Conservation (phyloP, 2,797 vertebrate species). For the Eulemur rubriventer region DNA sequence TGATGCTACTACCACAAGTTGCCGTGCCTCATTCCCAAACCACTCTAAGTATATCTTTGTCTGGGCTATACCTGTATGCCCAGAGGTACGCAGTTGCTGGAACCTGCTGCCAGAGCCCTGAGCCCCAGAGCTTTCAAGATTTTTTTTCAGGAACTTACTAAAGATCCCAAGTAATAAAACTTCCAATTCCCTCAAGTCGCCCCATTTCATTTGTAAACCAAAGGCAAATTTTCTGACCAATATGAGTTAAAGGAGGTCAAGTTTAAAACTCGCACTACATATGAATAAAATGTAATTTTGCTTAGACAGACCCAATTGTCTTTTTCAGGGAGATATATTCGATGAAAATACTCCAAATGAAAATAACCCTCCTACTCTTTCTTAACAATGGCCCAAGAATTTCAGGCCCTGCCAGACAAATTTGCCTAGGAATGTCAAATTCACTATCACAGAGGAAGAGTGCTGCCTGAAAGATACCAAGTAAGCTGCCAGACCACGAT, state of each 20-base stretch:
- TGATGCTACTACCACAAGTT: background rate
- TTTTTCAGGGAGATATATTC: conserved; percentile 38
- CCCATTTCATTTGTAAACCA: background rate
- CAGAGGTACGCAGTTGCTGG: background rate
- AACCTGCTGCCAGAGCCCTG: background rate
- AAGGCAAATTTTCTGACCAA: conserved; percentile 37
- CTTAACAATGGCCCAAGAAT: background rate
- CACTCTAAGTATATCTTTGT: background rate
- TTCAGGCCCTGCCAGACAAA: background rate
- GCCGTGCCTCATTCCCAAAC: background rate
- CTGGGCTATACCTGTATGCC: background rate
- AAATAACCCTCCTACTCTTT: background rate
- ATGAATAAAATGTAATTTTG: conserved; percentile 42
- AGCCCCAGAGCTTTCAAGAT: background rate
- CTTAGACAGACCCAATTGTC: background rate
- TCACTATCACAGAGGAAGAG: background rate
- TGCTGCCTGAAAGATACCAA: conserved; percentile 16
- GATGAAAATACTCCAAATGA: conserved; percentile 35
- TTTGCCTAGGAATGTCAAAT: conserved; percentile 19
- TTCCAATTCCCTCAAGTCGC: background rate
- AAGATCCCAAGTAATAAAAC: background rate
- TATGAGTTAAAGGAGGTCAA: conserved; percentile 21
- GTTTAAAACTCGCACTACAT: conserved; percentile 49
- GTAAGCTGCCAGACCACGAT: conserved; percentile 14
- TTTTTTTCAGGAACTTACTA: background rate